Percentiles rank a stretch among this genome's conserved stretches.
Evolutionary conservation across 1,140 invertebrate genomes (phyloP).

Genomic region (Caenorhabditis brenneri): DNA sequence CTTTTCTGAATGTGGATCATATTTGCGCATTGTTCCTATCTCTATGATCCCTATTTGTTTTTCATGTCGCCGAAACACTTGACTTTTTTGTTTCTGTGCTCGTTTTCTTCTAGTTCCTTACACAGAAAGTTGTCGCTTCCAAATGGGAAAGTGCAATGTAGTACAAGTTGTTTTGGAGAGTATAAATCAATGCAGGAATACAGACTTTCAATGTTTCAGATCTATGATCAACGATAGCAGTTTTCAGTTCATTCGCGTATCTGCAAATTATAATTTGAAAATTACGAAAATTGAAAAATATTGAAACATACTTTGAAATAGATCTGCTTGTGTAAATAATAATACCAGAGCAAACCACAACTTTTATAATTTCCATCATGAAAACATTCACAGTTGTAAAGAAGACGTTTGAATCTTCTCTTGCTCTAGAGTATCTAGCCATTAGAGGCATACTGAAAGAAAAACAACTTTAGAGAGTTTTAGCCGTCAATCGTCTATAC

Average conservation of each 20-base stretch:
- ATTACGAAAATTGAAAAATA: neutral
- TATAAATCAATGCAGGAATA: constrained; percentile 58
- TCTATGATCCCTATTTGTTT: constrained; percentile 15
- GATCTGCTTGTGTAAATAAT: constrained; percentile 46
- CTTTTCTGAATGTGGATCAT: neutral
- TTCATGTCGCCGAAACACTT: constrained; percentile 33
- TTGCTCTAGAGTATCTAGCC: constrained; percentile 54
- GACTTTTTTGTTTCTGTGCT: constrained; percentile 10
- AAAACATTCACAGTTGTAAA: constrained; percentile 59
- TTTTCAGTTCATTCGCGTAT: constrained; percentile 44
- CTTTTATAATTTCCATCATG: constrained; percentile 59
- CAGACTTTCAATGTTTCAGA: constrained; percentile 51
- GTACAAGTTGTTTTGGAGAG: constrained; percentile 60
- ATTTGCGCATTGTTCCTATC: constrained; percentile 33
- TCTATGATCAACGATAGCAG: constrained; percentile 37
- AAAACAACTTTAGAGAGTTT: neutral
- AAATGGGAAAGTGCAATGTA: constrained; percentile 57
- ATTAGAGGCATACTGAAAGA: constrained; percentile 59
- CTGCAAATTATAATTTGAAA: neutral
- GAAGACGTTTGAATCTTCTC: constrained; percentile 50
- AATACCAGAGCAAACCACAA: constrained; percentile 45
- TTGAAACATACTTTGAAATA: constrained; percentile 45
- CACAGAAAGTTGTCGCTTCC: constrained; percentile 56
- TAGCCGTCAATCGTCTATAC: neutral
- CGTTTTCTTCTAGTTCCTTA: constrained; percentile 45